These are phyloP conservation scores for Drosophila sordidula DNA, from an alignment of 2,888 invertebrate genomes.

Conservation along the genomic window DNA sequence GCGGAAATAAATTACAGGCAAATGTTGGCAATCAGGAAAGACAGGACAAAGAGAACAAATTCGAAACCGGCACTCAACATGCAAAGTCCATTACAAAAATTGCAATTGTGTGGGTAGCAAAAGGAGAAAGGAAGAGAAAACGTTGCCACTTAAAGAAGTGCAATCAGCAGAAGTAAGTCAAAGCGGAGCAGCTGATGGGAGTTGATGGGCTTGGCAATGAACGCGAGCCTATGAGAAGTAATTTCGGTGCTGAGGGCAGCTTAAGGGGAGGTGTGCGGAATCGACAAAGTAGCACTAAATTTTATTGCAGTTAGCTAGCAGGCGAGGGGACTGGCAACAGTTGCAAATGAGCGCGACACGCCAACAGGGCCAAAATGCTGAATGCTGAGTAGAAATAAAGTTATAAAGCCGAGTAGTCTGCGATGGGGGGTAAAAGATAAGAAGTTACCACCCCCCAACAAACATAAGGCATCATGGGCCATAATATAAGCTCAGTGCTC, in stretches of 20 bases:
- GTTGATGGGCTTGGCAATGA: conserved; percentile 27
- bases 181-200: conserved; percentile 30
- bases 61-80: conserved; percentile 57
- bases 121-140: conserved; percentile 15
- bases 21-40: conserved; percentile 54
- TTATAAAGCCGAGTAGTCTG: conserved; percentile 66
- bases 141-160: conserved; percentile 73
- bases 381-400: conserved; percentile 68
- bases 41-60: conserved; percentile 31
- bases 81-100: conserved; percentile 74
- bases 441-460: conserved; percentile 23
- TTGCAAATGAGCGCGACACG: conserved; percentile 75
- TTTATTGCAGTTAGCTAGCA: conserved; percentile 59
- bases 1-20: conserved; percentile 66
- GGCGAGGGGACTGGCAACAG: conserved; percentile 34
- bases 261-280: conserved; percentile 70
- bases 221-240: conserved; percentile 31
- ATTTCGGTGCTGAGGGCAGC: conserved; percentile 21
- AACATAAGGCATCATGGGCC: conserved; percentile 51
- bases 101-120: conserved; percentile 53
- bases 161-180: conserved; percentile 75
- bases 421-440: conserved; percentile 49
- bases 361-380: conserved; percentile 41
- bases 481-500: conserved; percentile 37
- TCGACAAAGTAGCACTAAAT: conserved; percentile 73